Evolutionary conservation across 2,888 invertebrate genomes (phyloP), one percentile per base, ranked within the genome.

Genomic region (Chromoteleia sp.): DNA sequence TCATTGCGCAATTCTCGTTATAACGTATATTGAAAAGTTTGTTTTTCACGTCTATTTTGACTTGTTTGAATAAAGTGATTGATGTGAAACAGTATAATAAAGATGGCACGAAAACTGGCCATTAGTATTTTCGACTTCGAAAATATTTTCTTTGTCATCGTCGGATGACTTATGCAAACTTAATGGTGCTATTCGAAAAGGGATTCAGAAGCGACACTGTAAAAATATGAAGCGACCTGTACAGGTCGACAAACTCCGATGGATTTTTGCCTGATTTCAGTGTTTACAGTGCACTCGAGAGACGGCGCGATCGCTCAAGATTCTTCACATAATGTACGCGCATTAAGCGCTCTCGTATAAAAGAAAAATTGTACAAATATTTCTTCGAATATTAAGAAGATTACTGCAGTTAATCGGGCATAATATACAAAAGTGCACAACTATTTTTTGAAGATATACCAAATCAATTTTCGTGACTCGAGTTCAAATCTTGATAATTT

Each of bases 261-360:
- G 15, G 41, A 59, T 59, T 41, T 59, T 43, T 43, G 29, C 43
- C 59, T 59, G 59, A 43, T 59, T 41, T 43, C 12, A 29, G 29
- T 59, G 15, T 59, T 59, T 59, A 43, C 43, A 59, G 29, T 59
- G 41, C 59, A 59, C 59, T 59, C 59, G 2, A 59, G 25, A 41
- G n/a, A n/a, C n/a, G n/a, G n/a, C n/a, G n/a, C n/a, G 36, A 39
- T 39, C 39, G 17, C 14, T 41, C 25, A 43, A 15, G 29, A 43
- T 43, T 43, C 29, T 59, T 41, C n/a, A 17, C 14, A 12, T 41
- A 41, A 41, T 14, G 41, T 36, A 36, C 5, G 1, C 7, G 14
- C 29, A 50, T 21, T n/a, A 48, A 48, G 25, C 25, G n/a, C n/a
- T 21, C 10, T 12, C 7, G 12, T n/a, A 2, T 25, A 48, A 25